Base-by-base conservation (phyloP, 2,888 invertebrate species). In the Drosophila bunnanda region DNA sequence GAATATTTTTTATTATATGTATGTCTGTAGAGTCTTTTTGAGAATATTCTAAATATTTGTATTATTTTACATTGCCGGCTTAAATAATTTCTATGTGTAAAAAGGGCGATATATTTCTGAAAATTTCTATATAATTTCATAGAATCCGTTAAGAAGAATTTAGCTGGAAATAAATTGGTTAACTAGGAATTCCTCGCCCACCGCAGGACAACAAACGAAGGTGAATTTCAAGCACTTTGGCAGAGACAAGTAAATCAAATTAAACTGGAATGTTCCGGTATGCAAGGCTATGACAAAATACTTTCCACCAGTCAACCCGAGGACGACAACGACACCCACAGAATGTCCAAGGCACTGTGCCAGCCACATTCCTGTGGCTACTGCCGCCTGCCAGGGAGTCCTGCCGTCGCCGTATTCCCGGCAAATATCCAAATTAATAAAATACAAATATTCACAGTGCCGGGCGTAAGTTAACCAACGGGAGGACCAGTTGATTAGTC, bases 361-460 rank as follows among this genome's bases (percentile, higher is more conserved):
- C 36, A 28, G 52, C 50, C 52, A 22, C 71, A 82, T 80, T 78
- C 66, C 43, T 77, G 54, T n/a, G 72, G 66, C 28, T 58, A 30
- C 46, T n/a, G 5, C 10, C 25, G 46, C n/a, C 28, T 28, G 9
- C 17, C 38, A 20, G 30, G 9, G 17, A n/a, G 43, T 52, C 28
- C 43, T 17, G 25, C 4, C 2, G 48, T 34, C 38, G 48, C 30
- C 39, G 36, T 67, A 44, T 52, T 69, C 53, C 28, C 22, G 54
- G 64, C 56, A 78, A 82, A 82, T 77, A 76, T 64, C 53, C 70
- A 82, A 84, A 80, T 87, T 87, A 87, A 83, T 87, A 79, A 77
- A 77, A 82, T 65, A 82, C 80, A 83, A 83, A 84, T 87, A 87
- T 80, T 67, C 69, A 55, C 56, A 69, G 76, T 41, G 58, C 57